Percentiles rank a stretch among this genome's conserved stretches.
Evolutionary conservation across 2,888 invertebrate species (phyloP).

Genomic region (Rhaphigaster nebulosa): DNA sequence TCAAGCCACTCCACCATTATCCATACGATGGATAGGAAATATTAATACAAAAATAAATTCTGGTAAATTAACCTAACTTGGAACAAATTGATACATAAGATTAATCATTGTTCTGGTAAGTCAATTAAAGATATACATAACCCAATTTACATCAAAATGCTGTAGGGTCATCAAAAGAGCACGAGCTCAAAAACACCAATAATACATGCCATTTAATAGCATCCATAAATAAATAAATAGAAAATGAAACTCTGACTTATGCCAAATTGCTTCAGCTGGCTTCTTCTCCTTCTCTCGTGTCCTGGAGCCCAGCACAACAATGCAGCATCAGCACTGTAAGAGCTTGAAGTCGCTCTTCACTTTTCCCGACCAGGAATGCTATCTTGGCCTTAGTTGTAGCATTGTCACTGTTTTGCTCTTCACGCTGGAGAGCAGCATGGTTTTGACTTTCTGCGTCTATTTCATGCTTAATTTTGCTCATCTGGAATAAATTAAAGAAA

Average conservation of each 20-base stretch:
- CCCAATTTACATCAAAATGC: not conserved
- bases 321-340: conserved; percentile 94
- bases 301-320: conserved; percentile 93
- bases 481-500: conserved; percentile 70
- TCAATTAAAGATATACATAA: not conserved
- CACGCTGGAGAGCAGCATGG: conserved; percentile 71
- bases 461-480: conserved; percentile 81
- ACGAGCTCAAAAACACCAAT: not conserved
- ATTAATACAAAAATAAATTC: conserved; percentile 41
- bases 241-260: not conserved
- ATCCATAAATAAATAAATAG: not conserved
- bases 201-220: not conserved
- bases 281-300: conserved; percentile 67
- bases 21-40: not conserved
- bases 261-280: not conserved
- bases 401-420: conserved; percentile 68
- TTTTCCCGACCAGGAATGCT: conserved; percentile 73
- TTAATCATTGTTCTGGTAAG: not conserved
- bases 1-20: not conserved
- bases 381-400: conserved; percentile 70
- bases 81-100: not conserved
- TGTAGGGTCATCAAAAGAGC: not conserved
- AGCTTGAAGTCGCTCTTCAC: conserved; percentile 90
- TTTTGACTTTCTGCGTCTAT: conserved; percentile 78
- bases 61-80: conserved; percentile 22